A percentile compares a stretch with the other conserved stretches of the same genome.
Evolutionary conservation across 2,888 invertebrate species (phyloP).

Genomic region (Ectemnius continuus): DNA sequence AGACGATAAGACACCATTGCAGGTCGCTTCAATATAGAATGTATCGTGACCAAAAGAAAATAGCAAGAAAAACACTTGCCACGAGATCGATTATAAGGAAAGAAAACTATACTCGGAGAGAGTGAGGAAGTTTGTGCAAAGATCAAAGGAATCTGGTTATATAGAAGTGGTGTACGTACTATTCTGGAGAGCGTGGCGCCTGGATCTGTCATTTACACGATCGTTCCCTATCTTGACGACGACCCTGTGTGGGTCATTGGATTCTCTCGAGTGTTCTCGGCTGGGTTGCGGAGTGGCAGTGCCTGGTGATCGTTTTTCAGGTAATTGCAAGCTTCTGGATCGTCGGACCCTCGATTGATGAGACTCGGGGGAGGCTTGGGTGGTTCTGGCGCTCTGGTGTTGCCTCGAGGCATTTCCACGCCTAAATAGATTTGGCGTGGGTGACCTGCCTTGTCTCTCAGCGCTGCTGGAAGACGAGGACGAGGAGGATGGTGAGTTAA

Average conservation of each 20-base stretch:
- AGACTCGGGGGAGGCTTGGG: conserved; percentile 69
- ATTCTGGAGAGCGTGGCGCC: conserved; percentile 69
- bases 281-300: conserved; percentile 69
- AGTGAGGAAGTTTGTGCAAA: not conserved
- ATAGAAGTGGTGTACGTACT: conserved; percentile 63
- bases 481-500: conserved; percentile 70
- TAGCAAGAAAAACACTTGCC: not conserved
- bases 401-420: conserved; percentile 63
- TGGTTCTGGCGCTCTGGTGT: conserved; percentile 67
- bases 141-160: not conserved
- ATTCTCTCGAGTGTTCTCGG: conserved; percentile 76
- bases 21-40: too few relatives aligned
- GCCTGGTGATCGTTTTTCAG: conserved; percentile 81
- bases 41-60: not conserved
- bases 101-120: not conserved
- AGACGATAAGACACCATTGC: not conserved
- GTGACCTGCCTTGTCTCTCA: conserved; percentile 68
- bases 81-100: not conserved
- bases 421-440: conserved; percentile 70
- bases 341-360: conserved; percentile 78
- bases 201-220: conserved; percentile 65
- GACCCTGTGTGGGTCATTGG: conserved; percentile 74
- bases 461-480: conserved; percentile 71
- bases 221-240: conserved; percentile 75
- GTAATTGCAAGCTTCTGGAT: conserved; percentile 83